Evolutionary conservation across 1,140 invertebrate genomes (phyloP), one percentile per base, ranked within the genome.

Genomic region (Diachasma alloeum): DNA sequence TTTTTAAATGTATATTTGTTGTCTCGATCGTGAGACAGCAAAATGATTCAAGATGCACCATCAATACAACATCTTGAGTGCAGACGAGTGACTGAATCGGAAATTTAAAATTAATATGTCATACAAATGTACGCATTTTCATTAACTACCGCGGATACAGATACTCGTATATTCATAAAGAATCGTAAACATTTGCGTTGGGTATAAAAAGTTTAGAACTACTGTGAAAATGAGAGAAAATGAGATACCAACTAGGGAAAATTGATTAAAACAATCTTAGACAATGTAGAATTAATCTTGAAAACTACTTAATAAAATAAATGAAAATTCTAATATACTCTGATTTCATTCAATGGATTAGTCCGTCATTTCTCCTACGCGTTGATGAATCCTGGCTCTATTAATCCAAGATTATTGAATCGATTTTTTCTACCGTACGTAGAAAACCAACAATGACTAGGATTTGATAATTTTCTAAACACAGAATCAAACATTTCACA

Each of bases 381-480:
- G 13, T 42, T 42, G 9, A 13, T 42, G 9, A 6, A 53, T 53
- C n/a, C 48, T 53, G 17, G 15, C 24, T 48, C 37, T 59, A 72
- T 59, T 59, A 37, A 31, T 13, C 44, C 36, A 36, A 24, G 59
- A 39, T 22, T 36, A 53, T 68, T 59, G 9, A 56, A 31, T 67
- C 31, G 17, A 59, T 39, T 19, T 37, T n/a, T n/a, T 39, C 31
- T 19, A 10, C 66, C 22, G 36, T 39, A 68, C 5, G 8, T 68
- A 17, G 66, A 68, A n/a, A 10, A 63, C 4, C 44, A 11, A 53
- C 17, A 17, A 53, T 66, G 74, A 24, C 42, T 67, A 78, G 77
- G 72, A 72, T 74, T 77, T 72, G 36, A 37, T 17, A 68, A 72
- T 77, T 71, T 74, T 46, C 37, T 74, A 70, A 74, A 70, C 15